These are phyloP conservation scores for Drosophila pachea DNA, from an alignment of 1,140 invertebrate species.

Conservation along the genomic window DNA sequence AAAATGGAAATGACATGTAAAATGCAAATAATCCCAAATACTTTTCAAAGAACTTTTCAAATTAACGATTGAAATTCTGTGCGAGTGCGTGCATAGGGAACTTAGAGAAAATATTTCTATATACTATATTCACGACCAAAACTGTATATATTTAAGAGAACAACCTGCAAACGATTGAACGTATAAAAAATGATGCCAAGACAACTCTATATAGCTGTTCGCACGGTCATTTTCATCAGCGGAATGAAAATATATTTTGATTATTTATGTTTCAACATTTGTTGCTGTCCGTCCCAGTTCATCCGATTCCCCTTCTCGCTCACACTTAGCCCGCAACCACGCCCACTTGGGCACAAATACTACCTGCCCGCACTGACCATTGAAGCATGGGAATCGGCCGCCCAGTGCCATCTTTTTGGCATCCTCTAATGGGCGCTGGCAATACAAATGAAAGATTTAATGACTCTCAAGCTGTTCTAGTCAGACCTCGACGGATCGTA, in stretches of 20 bases:
- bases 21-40: conserved; percentile 51
- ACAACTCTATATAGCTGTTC: conserved; percentile 53
- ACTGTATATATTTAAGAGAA: conserved; percentile 21
- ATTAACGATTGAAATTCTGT: conserved; percentile 63
- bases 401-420: conserved; percentile 55
- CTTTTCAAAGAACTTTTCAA: conserved; percentile 57
- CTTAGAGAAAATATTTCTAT: conserved; percentile 9
- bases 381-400: conserved; percentile 63
- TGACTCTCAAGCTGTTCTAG: conserved; percentile 60
- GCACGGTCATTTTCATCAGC: conserved; percentile 18
- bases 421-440: conserved; percentile 71
- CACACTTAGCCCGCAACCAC: background rate
- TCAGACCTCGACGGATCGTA: conserved; percentile 28
- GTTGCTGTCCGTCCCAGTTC: conserved; percentile 65
- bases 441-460: conserved; percentile 76
- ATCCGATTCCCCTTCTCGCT: conserved; percentile 1
- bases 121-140: background rate
- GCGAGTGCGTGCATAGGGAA: conserved; percentile 55
- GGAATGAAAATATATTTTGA: conserved; percentile 33
- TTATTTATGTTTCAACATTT: conserved; percentile 76
- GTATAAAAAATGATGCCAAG: conserved; percentile 56
- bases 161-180: conserved; percentile 44
- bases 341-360: conserved; percentile 12
- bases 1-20: conserved; percentile 54
- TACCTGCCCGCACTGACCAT: conserved; percentile 65